A percentile compares a stretch with the other conserved stretches of the same genome.
Conservation (phyloP, 2,797 vertebrate species). For the Etheostoma nigrum region DNA sequence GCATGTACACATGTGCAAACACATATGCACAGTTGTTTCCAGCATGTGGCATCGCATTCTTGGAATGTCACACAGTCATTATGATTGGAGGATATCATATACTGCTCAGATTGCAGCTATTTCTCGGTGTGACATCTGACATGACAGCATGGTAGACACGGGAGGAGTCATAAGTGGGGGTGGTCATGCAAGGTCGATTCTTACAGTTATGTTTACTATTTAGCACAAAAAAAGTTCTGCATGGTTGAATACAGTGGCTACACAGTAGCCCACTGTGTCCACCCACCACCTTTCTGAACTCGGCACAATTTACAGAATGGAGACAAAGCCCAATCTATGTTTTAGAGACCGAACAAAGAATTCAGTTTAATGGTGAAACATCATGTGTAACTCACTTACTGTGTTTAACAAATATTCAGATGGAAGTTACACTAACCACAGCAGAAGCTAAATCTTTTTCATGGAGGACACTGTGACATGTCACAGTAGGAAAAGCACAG, state of each 20-base stretch:
- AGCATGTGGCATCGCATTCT: slow-evolving; percentile 60
- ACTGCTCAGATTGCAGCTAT: slow-evolving; percentile 44
- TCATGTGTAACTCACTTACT: neutral
- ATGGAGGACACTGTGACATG: neutral
- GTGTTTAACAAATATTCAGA: neutral
- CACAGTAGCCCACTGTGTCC: neutral
- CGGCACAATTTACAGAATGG: neutral
- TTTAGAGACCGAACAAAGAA: slow-evolving; percentile 3
- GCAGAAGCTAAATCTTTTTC: neutral
- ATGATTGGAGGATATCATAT: slow-evolving; percentile 54
- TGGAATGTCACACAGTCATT: slow-evolving; percentile 44
- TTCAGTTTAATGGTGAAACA: neutral
- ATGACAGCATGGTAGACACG: slow-evolving; percentile 37
- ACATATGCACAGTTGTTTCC: slow-evolving; percentile 52
- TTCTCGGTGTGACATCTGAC: slow-evolving; percentile 59
- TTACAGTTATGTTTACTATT: slow-evolving; percentile 32
- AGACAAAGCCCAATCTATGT: slow-evolving; percentile 19
- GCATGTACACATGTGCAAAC: slow-evolving; percentile 13
- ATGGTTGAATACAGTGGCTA: slow-evolving; percentile 1
- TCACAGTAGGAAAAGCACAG: neutral
- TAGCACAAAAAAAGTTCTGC: slow-evolving; percentile 15
- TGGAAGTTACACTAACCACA: neutral
- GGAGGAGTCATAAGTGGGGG: neutral
- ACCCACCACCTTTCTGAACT: slow-evolving; percentile 10
- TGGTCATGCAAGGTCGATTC: neutral